Base-by-base conservation (phyloP, 1,140 invertebrate species). In the Euschistus heros region DNA sequence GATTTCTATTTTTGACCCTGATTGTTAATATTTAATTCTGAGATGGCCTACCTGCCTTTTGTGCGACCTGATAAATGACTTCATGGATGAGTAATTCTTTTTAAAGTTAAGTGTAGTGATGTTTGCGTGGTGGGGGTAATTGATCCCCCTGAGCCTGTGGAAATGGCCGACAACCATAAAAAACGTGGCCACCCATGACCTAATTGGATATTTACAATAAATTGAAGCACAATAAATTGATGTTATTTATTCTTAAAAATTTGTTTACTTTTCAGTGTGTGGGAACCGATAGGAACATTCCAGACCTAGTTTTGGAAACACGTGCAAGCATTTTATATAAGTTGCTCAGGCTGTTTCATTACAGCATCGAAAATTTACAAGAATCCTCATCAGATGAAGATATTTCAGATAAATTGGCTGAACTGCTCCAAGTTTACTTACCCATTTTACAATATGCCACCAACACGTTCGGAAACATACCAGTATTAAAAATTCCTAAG, bases 361-460 rank as follows among this genome's bases (percentile, higher is more conserved):
- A 83, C 33, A 86, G 90, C 76, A 79, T 92, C 59, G 82, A 85
- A 69, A 80, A 80, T 15, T 79, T 91, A 69, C 80, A 81, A 14
- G 74, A 76, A 57, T 79, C 81, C 46, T 81, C 84, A 42, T 77
- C 79, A 63, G 79, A 81, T 27, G 81, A 83, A 68, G 79, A 78
- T 67, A 80, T 91, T 52, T 81, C 81, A 0, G 86, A 88, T 70
- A 90, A 88, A 72, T 76, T 92, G 24, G 88, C 87, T 75, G 84
- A 86, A 72, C 86, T 91, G 72, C 87, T 91, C 72, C 88, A 91
- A 76, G 89, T 87, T 20, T 91, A 90, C 75, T 78, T 91, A 59
- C 88, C 88, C 44, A 84, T 91, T 71, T 76, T 91, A 62, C 86
- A 87, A 71, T 86, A 84, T 66, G 85, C 84, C 63, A 84, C 86